Evolutionary conservation across 2,888 invertebrate species (phyloP), one percentile per base, ranked within the genome.

Genomic region (Esperia sulphurella): DNA sequence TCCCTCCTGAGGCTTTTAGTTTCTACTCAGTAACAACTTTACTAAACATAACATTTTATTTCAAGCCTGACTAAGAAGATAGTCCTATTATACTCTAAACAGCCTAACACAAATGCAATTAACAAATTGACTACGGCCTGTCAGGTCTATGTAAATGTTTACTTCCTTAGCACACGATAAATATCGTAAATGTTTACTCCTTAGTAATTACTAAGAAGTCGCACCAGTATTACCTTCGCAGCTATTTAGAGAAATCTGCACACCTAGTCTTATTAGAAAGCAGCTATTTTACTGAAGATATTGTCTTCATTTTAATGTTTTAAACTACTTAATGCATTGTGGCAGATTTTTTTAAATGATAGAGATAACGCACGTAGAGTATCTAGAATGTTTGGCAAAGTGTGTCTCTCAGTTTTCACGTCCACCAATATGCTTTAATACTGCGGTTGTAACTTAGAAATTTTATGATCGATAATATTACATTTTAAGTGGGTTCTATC

Each of bases 401-500:
- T 35, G 35, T 35, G 35, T 35, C 35, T n/a, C 10, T 35, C 35
- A 21, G 2, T 21, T 29, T 14, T 9, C 41, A 14, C 14, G 21
- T 29, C 8, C 41, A 41, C 41, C 5, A 41, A 29, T 28, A 29
- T 29, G 28, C n/a, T 39, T 13, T 33, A 33, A 41, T 6, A 41
- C 28, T 29, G 41, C 41, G 41, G 31, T 14, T 31, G 2, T 5
- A 38, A 29, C 41, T 45, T 52, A 33, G 46, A 41, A 7, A 41
- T 50, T 58, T 58, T 51, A 55, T 43, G 53, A 51, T 40, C 45
- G 43, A 53, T 50, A 43, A 8, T 43, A 43, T 47, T 33, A 44
- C 41, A 38, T 29, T 49, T 54, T 43, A 54, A 59, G 57, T 54
- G 53, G 49, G n/a, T n/a, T 14, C 41, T 14, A 28, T 52, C 51